phyloP scores from a whole-genome alignment of 2,888 invertebrate species.

The Lacanobia oleracea region DNA sequence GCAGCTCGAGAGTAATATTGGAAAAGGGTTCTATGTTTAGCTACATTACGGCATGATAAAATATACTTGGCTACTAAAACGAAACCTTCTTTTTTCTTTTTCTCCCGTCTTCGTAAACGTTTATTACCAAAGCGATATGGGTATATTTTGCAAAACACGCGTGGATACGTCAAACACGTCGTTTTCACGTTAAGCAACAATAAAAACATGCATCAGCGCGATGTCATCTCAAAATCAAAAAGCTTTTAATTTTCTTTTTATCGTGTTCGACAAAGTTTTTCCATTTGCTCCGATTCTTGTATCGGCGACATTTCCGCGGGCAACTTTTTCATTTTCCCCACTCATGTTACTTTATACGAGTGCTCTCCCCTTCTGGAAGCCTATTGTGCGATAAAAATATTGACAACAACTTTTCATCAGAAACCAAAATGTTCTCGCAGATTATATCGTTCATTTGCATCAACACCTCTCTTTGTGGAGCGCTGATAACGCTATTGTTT shows the following conservation, averaged over 20 bases:
- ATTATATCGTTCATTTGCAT: conserved; percentile 73
- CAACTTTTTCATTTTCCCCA: conserved; percentile 82
- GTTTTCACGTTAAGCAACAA: conserved; percentile 40
- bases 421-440: conserved; percentile 67
- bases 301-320: conserved; percentile 76
- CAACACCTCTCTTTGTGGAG: conserved; percentile 66
- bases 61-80: conserved; percentile 30
- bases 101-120: conserved; percentile 8
- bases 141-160: conserved; percentile 13
- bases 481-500: conserved; percentile 61
- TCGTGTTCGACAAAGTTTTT: conserved; percentile 79
- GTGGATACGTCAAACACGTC: conserved; percentile 31
- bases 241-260: conserved; percentile 77
- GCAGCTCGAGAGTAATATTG: conserved; percentile 50
- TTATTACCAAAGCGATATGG: conserved; percentile 16
- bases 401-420: conserved; percentile 72
- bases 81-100: conserved; percentile 8
- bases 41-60: conserved; percentile 37
- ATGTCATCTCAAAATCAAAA: conserved; percentile 71
- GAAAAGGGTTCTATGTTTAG: conserved; percentile 41
- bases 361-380: conserved; percentile 70
- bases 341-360: conserved; percentile 72
- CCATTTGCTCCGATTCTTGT: conserved; percentile 81
- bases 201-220: conserved; percentile 50
- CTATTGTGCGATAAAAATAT: conserved; percentile 77